Conservation (phyloP, 2,797 vertebrate species). For the Amphiprion clarkii region DNA sequence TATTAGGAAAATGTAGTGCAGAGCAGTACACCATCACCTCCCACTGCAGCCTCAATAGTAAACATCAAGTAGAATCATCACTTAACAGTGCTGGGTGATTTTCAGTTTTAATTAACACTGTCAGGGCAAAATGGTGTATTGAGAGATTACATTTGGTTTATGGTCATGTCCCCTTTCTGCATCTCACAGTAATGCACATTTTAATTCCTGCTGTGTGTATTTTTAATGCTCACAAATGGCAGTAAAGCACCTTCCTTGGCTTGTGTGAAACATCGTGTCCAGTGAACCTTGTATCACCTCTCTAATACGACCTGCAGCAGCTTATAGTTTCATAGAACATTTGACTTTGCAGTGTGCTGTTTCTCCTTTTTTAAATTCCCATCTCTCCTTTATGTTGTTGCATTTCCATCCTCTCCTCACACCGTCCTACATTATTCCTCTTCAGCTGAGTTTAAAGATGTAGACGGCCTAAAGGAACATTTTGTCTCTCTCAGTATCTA, state of each 20-base stretch:
- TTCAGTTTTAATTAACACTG: background rate
- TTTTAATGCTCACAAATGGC: slow-evolving; percentile 20
- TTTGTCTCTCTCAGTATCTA: background rate
- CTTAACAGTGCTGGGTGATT: no score
- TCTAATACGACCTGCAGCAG: slow-evolving; percentile 1
- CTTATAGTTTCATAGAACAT: background rate
- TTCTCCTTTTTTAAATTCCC: background rate
- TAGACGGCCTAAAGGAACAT: background rate
- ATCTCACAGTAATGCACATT: background rate
- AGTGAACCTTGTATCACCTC: background rate
- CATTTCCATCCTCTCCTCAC: background rate
- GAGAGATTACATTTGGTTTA: background rate
- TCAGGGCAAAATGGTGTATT: background rate
- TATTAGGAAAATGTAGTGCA: no score
- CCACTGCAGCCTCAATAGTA: no score
- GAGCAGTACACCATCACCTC: no score
- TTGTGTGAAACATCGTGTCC: slow-evolving; percentile 3
- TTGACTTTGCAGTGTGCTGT: background rate
- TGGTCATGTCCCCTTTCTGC: background rate
- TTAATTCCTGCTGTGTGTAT: slow-evolving; percentile 8
- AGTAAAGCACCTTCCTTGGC: background rate
- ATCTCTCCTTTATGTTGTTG: background rate
- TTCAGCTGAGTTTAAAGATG: slow-evolving; percentile 6
- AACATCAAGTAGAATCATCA: no score
- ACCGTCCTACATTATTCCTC: background rate